These are phyloP conservation scores for Antheraea assamensis DNA, from an alignment of 2,888 invertebrate species.

Conservation along the genomic window DNA sequence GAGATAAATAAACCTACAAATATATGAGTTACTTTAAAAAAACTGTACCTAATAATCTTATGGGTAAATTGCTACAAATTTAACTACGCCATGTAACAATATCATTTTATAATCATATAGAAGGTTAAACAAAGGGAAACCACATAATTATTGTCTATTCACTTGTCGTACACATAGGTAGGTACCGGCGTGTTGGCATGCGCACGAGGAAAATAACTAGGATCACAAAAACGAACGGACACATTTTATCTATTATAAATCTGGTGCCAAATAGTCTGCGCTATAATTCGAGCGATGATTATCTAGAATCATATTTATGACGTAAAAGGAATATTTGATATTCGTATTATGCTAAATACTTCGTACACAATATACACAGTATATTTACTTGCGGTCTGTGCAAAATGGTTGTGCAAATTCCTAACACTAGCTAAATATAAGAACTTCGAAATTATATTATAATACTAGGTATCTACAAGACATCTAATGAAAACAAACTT, in stretches of 20 bases:
- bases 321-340: neutral
- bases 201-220: conserved; percentile 7
- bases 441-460: neutral
- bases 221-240: conserved; percentile 5
- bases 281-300: neutral
- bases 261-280: conserved; percentile 20
- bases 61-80: neutral
- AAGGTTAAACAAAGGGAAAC: conserved; percentile 7
- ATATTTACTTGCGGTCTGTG: neutral
- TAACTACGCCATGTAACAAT: neutral
- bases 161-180: neutral
- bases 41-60: neutral
- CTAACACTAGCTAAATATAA: neutral
- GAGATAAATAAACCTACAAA: neutral
- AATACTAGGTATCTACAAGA: neutral
- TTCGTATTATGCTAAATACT: neutral
- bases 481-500: no score
- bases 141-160: conserved; percentile 8
- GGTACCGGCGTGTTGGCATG: neutral
- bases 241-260: conserved; percentile 15
- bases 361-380: neutral
- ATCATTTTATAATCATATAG: neutral
- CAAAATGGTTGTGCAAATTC: neutral
- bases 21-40: neutral
- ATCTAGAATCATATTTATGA: conserved; percentile 3